Evolutionary conservation across 37 sponge, comb jelly and placozoan species (phyloP), one percentile per base, ranked within the genome.

Genomic region (Dysidea cf. avara): DNA sequence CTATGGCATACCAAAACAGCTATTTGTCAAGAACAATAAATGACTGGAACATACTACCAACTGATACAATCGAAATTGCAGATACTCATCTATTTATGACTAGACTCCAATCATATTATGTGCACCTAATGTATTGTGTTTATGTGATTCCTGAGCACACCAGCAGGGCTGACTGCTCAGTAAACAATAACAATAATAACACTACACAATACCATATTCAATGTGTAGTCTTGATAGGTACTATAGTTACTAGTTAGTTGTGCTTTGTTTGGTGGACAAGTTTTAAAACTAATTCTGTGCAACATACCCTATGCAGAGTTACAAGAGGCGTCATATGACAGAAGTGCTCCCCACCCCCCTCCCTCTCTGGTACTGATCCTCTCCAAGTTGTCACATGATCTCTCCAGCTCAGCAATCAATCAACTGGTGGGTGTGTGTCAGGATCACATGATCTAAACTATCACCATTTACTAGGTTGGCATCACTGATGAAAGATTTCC

Each of bases 351-450:
- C 55, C 61, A 69, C 40, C 69, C 68, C 51, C 94, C 88, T 53
- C 99, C 99, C 9, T 24, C 84, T 1, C 77, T 98, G 14, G 65
- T 95, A 26, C 93, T 98, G 31, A 79, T 92, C 48, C 78, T 92
- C 21, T 88, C 96, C 39, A 61, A 74, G 35, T 72, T 98, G 68
- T 87, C 90, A 34, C 79, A 92, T 49, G 85, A 92, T 50, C 75
- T 98, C 56, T 82, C 85, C 77, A 79, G 80, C 13, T 85, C 90
- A 43, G 82, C 84, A 67, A 92, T 95, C 66, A 77, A 74, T 66
- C 92, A 86, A 33, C 63, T 95, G 60, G 81, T 83, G 49, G 32
- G 74, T 24, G 47, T 54, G 0, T 24, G 0, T 17, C 6, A n/a
- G 35, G 9, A 36, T 63, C n/a, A 33, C 34, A 33, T 63, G 36